Percentiles rank a stretch among this genome's conserved stretches.
phyloP scores from a whole-genome alignment of 2,797 vertebrate genomes.

The Linurgus olivaceus region DNA sequence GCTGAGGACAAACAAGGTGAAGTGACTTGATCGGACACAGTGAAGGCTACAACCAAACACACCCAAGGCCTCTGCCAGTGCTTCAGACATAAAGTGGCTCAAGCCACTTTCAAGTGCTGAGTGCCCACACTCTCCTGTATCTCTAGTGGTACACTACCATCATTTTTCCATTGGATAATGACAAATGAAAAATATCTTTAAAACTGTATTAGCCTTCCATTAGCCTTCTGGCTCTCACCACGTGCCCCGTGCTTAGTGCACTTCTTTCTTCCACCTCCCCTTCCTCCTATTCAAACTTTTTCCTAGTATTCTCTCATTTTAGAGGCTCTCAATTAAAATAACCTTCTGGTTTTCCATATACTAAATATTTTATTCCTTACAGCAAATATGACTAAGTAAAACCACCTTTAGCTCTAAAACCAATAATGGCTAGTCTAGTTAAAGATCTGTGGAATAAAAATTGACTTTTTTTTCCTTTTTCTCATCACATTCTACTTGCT shows the following conservation, averaged over 20 bases:
- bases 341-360: not conserved
- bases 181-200: not conserved
- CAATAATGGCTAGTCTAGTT: not conserved
- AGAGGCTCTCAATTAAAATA: not conserved
- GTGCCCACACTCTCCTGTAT: not conserved
- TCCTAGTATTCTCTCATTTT: not conserved
- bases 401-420: not conserved
- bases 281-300: not conserved
- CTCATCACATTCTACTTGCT: not conserved
- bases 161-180: not conserved
- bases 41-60: not conserved
- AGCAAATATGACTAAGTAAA: not conserved
- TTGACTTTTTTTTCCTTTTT: not conserved
- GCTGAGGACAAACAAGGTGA: not conserved
- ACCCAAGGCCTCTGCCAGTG: not conserved
- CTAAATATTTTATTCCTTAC: not conserved
- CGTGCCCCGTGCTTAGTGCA: fast-evolving
- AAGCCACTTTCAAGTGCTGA: not conserved
- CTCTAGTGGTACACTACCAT: not conserved
- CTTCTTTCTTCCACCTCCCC: not conserved
- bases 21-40: not conserved
- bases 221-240: not conserved
- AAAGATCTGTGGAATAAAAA: not conserved
- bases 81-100: not conserved
- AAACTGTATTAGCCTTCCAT: not conserved